These are phyloP conservation scores for Platichthys flesus DNA, from an alignment of 2,113 vertebrate species.

Conservation along the genomic window DNA sequence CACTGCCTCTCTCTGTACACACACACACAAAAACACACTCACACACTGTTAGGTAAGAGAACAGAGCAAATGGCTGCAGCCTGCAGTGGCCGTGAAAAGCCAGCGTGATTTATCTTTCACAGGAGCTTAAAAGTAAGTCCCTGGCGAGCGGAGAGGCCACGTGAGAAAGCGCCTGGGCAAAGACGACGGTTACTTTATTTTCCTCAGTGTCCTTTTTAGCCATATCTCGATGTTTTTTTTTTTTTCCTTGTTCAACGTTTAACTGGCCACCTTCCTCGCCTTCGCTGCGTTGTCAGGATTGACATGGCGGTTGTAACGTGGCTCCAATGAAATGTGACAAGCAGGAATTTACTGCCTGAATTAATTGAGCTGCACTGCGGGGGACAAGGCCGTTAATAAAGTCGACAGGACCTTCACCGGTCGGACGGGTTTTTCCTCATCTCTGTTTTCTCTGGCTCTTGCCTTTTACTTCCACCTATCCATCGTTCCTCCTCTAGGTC, in stretches of 20 bases:
- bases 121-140: conserved; percentile 21
- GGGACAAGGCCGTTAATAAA: conserved; percentile 64
- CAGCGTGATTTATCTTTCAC: conserved; percentile 42
- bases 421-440: conserved; percentile 33
- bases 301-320: conserved; percentile 43
- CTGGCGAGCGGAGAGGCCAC: conserved; percentile 17
- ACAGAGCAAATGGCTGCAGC: conserved; percentile 44
- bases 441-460: conserved; percentile 2
- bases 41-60: conserved; percentile 8
- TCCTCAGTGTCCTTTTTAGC: conserved; percentile 2
- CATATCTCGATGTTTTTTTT: not conserved
- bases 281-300: conserved; percentile 33
- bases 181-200: not conserved
- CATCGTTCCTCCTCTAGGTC: conserved; percentile 22
- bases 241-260: conserved; percentile 1
- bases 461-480: conserved; percentile 13
- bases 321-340: conserved; percentile 65
- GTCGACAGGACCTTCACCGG: conserved; percentile 33
- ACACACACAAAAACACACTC: conserved; percentile 7
- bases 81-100: conserved; percentile 39
- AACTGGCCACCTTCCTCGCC: conserved; percentile 25
- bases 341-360: conserved; percentile 68
- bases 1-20: conserved; percentile 1
- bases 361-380: conserved; percentile 61
- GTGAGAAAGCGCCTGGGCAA: conserved; percentile 21